A percentile compares a stretch with the other conserved stretches of the same genome.
Evolutionary conservation across 2,797 vertebrate genomes (phyloP).

Genomic region (Danio albolineatus): DNA sequence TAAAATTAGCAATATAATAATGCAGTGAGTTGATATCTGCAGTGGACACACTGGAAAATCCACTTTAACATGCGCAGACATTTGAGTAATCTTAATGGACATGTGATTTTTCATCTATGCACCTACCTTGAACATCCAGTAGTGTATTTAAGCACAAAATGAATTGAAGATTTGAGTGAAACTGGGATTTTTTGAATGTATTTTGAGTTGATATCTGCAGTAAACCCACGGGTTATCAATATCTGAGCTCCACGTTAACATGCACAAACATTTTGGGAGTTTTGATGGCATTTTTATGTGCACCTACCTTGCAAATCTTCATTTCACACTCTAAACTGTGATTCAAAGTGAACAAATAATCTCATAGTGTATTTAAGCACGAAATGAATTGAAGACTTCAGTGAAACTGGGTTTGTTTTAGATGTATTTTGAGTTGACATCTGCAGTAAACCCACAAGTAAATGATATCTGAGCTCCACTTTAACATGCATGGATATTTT

Average conservation of each 20-base stretch:
- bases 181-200: too few relatives aligned
- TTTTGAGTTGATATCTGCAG: neutral
- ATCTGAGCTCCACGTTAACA: constrained; percentile 16
- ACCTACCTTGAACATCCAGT: neutral
- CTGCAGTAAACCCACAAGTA: too few relatives aligned
- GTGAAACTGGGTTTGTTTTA: neutral
- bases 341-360: neutral
- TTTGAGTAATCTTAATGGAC: neutral
- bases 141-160: too few relatives aligned
- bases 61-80: neutral
- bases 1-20: neutral
- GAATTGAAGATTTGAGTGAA: too few relatives aligned
- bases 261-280: neutral
- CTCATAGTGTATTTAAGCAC: neutral
- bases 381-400: too few relatives aligned
- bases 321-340: constrained; percentile 17
- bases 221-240: neutral
- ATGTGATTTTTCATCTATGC: too few relatives aligned
- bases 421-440: too few relatives aligned
- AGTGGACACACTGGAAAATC: neutral
- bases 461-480: too few relatives aligned
- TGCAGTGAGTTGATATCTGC: neutral
- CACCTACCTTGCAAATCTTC: neutral
- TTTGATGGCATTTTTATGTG: neutral
- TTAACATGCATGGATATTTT: neutral